Base-by-base conservation (phyloP, 2,888 invertebrate species). In the Drosophila helvetica region DNA sequence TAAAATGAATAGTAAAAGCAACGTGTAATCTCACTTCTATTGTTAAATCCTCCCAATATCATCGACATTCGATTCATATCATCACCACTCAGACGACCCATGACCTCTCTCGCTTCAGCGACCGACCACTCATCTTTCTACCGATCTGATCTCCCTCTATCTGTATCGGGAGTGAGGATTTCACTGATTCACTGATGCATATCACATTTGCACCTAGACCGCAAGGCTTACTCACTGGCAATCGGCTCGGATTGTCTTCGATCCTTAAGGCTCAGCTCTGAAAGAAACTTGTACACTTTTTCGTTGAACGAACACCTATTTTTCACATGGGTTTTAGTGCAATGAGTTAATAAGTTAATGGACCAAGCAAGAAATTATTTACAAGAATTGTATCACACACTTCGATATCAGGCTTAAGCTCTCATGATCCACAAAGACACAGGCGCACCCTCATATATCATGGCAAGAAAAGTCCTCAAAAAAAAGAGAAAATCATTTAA, bases 381-480 rank as follows among this genome's bases (percentile, higher is more conserved):
- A 64, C 63, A 63, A 33, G 56, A 62, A 38, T 58, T 61, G 7
- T 38, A 50, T 46, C 52, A 46, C 60, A 67, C 55, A 75, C 59
- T 52, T 33, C 30, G 38, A 57, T 57, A 50, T 57, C 48, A 71
- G 63, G 61, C 76, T n/a, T 54, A 73, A 54, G 78, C 82, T 83
- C 82, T 48, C 69, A 51, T 47, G 25, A 42, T 42, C 58, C 54
- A 75, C 60, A n/a, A 38, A 6, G 38, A 62, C 67, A 54, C 51
- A 55, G 19, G 71, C 74, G 73, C 77, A 74, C 81, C 63, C 81
- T 78, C 77, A 85, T 75, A 80, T 85, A 84, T 88, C 80, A 86
- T 75, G 78, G 82, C 60, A 70, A 60, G 2, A 74, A 67, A 68
- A 72, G 55, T 46, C 3, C 10, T 48, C 55, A 55, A 38, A 56